Percentiles rank a stretch among this genome's conserved stretches.
Conservation (phyloP, 1,140 invertebrate species). For the Diuraphis noxia region DNA sequence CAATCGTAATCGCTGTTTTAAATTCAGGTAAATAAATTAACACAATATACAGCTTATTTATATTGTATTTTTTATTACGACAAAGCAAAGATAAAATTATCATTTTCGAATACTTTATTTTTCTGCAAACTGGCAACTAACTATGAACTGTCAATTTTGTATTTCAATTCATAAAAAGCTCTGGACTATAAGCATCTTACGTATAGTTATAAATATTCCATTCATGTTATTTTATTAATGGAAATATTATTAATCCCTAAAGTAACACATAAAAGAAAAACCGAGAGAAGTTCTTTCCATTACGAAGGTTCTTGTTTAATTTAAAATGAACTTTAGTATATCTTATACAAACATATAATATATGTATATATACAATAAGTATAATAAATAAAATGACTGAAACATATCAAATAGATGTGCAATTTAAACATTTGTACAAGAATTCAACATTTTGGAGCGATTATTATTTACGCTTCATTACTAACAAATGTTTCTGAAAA, state of each 20-base stretch:
- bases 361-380: background rate
- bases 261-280: slow-evolving; percentile 9
- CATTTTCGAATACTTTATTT: background rate
- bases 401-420: background rate
- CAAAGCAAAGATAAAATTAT: background rate
- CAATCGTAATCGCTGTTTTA: background rate
- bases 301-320: background rate
- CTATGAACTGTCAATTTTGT: background rate
- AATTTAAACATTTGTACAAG: background rate
- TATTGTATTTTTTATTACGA: background rate
- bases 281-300: background rate
- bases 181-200: background rate
- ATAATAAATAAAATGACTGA: background rate
- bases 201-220: background rate
- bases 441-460: background rate
- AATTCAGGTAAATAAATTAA: background rate
- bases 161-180: slow-evolving; percentile 3
- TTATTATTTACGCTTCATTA: slow-evolving; percentile 6
- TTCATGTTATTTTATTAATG: slow-evolving; percentile 6
- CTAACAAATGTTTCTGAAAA: background rate
- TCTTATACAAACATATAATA: background rate
- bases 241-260: slow-evolving; percentile 2
- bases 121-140: background rate
- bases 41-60: background rate
- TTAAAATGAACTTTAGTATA: background rate